phyloP scores from a whole-genome alignment of 2,888 invertebrate genomes.

The Brachynemurus nebulosus region DNA sequence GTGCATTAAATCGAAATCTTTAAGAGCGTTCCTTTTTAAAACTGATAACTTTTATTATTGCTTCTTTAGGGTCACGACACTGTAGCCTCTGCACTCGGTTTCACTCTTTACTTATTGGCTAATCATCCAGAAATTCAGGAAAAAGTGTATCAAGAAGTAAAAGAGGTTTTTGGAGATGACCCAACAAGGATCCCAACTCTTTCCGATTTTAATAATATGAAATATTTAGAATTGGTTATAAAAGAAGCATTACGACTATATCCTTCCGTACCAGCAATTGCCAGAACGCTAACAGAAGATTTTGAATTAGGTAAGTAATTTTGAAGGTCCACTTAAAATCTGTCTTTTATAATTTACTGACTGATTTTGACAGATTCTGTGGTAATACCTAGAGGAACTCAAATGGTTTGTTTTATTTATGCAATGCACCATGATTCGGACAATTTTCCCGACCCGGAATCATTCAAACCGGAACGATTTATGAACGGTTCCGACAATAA shows the following conservation, averaged over 20 bases:
- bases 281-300: slow-evolving; percentile 23
- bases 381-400: neutral
- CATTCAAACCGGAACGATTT: neutral
- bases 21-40: too few species aligned
- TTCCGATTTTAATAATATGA: slow-evolving; percentile 26
- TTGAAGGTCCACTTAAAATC: neutral
- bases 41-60: neutral
- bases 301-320: neutral
- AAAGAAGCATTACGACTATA: slow-evolving; percentile 29
- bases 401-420: neutral
- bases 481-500: neutral
- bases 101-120: slow-evolving; percentile 27
- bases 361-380: neutral
- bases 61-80: slow-evolving; percentile 28
- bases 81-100: slow-evolving; percentile 28
- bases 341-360: too few species aligned
- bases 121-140: slow-evolving; percentile 28
- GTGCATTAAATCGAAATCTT: too few species aligned
- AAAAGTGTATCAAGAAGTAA: slow-evolving; percentile 26
- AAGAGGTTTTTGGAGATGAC: slow-evolving; percentile 24
- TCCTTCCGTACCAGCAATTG: slow-evolving; percentile 28
- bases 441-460: slow-evolving; percentile 1
- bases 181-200: slow-evolving; percentile 23
- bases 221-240: slow-evolving; percentile 28
- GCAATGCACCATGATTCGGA: neutral